Conservation (phyloP, 2,888 invertebrate genomes). For the Drosophila flavopinicola region DNA sequence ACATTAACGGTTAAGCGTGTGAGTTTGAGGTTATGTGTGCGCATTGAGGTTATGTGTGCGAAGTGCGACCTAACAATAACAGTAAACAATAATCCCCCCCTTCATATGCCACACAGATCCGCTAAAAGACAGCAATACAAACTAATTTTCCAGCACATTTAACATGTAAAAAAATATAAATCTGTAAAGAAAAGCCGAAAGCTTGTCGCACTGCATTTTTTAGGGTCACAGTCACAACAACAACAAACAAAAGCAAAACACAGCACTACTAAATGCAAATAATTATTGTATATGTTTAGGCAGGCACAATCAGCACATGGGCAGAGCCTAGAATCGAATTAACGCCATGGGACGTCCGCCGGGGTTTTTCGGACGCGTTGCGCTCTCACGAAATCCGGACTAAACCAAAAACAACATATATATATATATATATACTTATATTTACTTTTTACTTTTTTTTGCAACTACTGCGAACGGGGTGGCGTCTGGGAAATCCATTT, state of each 20-base stretch:
- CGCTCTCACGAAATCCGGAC: constrained; percentile 68
- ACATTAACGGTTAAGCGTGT: not conserved
- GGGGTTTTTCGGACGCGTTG: constrained; percentile 11
- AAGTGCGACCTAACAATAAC: constrained; percentile 27
- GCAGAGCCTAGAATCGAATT: constrained; percentile 70
- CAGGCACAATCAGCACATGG: constrained; percentile 28
- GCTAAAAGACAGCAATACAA: constrained; percentile 59
- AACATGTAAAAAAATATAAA: constrained; percentile 46
- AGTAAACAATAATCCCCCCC: no score
- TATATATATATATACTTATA: constrained; percentile 3
- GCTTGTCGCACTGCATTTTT: constrained; percentile 31
- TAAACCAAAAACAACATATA: constrained; percentile 22
- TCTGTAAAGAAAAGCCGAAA: constrained; percentile 14
- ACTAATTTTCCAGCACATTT: constrained; percentile 74
- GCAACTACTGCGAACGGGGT: constrained; percentile 52
- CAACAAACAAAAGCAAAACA: constrained; percentile 53
- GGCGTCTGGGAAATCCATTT: constrained; percentile 74
- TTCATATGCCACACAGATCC: no score
- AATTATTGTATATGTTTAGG: constrained; percentile 76
- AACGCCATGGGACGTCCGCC: constrained; percentile 64
- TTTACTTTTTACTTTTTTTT: constrained; percentile 14
- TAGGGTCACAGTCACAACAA: constrained; percentile 52
- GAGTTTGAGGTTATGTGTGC: constrained; percentile 1
- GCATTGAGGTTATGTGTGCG: constrained; percentile 8
- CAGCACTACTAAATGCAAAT: constrained; percentile 59